Evolutionary conservation across 2,797 vertebrate species (phyloP).

Genomic region (Pseudocheirus occidentalis): DNA sequence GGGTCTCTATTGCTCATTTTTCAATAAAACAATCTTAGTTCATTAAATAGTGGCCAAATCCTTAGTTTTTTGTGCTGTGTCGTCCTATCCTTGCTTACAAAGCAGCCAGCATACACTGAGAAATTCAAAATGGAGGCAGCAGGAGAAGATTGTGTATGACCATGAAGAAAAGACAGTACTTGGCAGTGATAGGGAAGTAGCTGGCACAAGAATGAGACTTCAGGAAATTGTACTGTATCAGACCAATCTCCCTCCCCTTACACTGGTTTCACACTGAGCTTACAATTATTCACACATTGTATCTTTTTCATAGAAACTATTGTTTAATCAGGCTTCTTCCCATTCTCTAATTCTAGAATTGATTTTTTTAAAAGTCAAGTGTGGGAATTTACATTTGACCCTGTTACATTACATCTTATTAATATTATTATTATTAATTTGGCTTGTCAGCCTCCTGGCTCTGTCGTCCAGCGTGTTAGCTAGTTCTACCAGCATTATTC

Average conservation of each 20-base stretch:
- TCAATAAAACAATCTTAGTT: conserved; percentile 4
- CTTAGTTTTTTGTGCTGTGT: not conserved
- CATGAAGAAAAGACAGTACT: not conserved
- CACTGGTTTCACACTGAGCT: not conserved
- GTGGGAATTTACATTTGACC: not conserved
- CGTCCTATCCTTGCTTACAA: not conserved
- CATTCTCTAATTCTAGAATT: not conserved
- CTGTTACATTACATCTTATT: not conserved
- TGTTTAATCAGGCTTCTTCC: not conserved
- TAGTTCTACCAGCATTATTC: not conserved
- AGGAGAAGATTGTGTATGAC: not conserved
- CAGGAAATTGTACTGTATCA: not conserved
- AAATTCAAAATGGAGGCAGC: not conserved
- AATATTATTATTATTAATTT: not conserved
- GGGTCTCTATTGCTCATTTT: conserved; percentile 13
- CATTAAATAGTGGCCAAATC: not conserved
- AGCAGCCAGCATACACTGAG: not conserved
- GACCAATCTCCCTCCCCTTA: not conserved
- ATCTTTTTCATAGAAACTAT: not conserved
- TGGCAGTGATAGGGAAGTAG: not conserved
- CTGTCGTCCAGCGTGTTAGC: not conserved
- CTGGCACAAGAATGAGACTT: not conserved
- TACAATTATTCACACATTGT: not conserved
- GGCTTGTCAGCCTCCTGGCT: not conserved
- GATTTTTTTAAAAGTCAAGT: not conserved